Conservation (phyloP, 2,113 vertebrate species). For the Galbula dea region DNA sequence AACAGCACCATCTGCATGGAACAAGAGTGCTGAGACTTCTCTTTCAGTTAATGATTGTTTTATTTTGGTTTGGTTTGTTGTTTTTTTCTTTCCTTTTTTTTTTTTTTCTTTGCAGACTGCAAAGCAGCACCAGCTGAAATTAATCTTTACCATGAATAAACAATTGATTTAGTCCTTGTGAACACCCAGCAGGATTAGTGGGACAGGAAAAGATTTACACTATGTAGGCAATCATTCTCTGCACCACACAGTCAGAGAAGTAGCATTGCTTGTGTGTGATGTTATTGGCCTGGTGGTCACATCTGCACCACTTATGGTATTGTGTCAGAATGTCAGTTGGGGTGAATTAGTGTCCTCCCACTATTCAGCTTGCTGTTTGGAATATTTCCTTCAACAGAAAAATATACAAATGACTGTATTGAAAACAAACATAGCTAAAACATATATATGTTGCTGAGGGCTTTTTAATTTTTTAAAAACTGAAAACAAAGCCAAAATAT, state of each 20-base stretch:
- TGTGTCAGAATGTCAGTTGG: background rate
- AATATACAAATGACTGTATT: background rate
- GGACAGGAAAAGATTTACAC: background rate
- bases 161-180: background rate
- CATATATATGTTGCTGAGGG: background rate
- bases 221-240: background rate
- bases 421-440: background rate
- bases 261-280: background rate
- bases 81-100: background rate
- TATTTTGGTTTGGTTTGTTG: background rate
- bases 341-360: background rate
- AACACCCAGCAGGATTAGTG: constrained; percentile 27
- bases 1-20: constrained; percentile 49
- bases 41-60: background rate
- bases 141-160: constrained; percentile 46
- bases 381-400: background rate
- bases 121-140: constrained; percentile 37
- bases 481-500: background rate
- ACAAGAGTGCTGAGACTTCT: background rate
- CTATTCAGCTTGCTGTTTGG: background rate
- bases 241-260: background rate
- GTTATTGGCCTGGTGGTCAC: background rate
- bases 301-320: background rate
- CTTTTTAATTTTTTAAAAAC: background rate
- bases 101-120: background rate